Evolutionary conservation across 1,140 invertebrate genomes (phyloP).

Genomic region (Sycophila sp.): DNA sequence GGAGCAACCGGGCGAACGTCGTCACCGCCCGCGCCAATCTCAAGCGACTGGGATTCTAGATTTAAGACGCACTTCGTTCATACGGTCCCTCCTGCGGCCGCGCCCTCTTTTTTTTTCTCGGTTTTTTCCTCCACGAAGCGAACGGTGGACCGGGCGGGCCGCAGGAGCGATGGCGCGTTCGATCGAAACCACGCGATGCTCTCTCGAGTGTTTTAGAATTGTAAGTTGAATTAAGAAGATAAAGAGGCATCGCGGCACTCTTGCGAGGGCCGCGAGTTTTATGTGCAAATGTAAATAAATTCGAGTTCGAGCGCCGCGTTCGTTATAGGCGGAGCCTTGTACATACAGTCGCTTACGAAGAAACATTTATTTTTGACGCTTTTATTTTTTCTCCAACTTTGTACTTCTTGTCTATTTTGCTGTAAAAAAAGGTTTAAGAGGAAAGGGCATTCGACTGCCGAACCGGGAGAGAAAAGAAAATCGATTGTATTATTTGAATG

Average conservation of each 20-base stretch:
- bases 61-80: too few relatives aligned
- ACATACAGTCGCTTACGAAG: constrained; percentile 22
- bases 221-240: background rate
- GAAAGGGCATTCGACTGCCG: background rate
- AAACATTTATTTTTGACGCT: constrained; percentile 22
- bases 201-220: too few relatives aligned
- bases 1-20: constrained; percentile 42
- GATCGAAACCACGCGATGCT: too few relatives aligned
- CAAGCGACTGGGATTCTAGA: constrained; percentile 61
- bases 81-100: too few relatives aligned
- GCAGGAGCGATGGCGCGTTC: background rate
- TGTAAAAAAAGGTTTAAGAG: constrained; percentile 1
- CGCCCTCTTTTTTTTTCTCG: too few relatives aligned
- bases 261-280: background rate
- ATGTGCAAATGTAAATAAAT: constrained; percentile 40
- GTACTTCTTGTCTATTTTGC: constrained; percentile 4
- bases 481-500: constrained; percentile 15
- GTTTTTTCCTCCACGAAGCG: too few relatives aligned
- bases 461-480: constrained; percentile 28
- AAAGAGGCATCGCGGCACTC: background rate
- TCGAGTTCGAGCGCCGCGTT: background rate
- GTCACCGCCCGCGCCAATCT: constrained; percentile 51
- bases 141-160: too few relatives aligned
- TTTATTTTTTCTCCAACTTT: constrained; percentile 24
- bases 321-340: constrained; percentile 14